Conservation (phyloP, 2,888 invertebrate genomes). For the Uloborus plumipes region DNA sequence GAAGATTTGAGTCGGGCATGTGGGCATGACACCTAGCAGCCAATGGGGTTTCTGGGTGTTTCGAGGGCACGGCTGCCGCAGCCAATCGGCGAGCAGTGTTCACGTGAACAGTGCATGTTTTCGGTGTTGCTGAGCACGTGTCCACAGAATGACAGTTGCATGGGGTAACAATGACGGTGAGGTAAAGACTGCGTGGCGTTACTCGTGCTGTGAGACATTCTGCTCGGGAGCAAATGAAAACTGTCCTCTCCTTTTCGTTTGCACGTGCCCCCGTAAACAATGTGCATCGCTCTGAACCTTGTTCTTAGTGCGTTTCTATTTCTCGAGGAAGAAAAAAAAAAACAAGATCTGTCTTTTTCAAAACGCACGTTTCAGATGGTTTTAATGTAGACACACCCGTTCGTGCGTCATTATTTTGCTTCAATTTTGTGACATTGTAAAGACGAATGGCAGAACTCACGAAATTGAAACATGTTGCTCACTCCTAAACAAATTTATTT, state of each 20-base stretch:
- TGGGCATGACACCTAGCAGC: constrained; percentile 39
- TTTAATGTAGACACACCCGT: no score
- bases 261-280: constrained; percentile 39
- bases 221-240: no score
- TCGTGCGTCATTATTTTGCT: no score
- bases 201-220: constrained; percentile 27
- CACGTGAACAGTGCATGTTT: constrained; percentile 57
- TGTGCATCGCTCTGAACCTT: constrained; percentile 6
- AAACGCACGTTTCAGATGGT: no score
- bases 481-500: no score
- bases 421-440: no score
- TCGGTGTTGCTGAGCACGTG: constrained; percentile 50
- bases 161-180: constrained; percentile 41
- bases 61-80: constrained; percentile 60
- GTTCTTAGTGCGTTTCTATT: neutral
- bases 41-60: constrained; percentile 45
- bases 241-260: constrained; percentile 19
- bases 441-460: no score
- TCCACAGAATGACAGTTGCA: constrained; percentile 57
- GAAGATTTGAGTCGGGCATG: constrained; percentile 44
- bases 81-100: constrained; percentile 32
- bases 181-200: constrained; percentile 56
- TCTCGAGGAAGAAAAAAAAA: no score
- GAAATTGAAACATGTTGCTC: no score
- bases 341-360: no score